These are phyloP conservation scores for Meles meles DNA, from an alignment of 2,113 vertebrate species.

Conservation along the genomic window DNA sequence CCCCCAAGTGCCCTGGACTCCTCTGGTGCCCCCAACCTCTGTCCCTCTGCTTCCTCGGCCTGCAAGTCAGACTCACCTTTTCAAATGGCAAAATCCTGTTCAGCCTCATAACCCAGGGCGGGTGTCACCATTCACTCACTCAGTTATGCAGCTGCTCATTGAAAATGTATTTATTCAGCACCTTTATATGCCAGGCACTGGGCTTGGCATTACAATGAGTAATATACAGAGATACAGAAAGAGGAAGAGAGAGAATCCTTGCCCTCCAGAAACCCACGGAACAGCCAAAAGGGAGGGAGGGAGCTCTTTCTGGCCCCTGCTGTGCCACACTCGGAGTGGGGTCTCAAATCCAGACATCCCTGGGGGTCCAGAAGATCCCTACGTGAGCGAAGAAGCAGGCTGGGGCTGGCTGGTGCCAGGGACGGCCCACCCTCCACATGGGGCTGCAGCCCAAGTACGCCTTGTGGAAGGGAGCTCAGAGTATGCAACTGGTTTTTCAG, in stretches of 20 bases:
- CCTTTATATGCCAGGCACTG: background rate
- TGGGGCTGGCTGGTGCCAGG: too few relatives aligned
- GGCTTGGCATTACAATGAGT: background rate
- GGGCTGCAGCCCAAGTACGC: too few relatives aligned
- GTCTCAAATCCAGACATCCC: background rate
- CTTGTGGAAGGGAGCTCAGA: background rate
- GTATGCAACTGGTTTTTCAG: background rate
- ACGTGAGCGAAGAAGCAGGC: background rate
- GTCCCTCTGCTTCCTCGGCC: background rate
- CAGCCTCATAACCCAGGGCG: background rate
- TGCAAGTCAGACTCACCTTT: background rate
- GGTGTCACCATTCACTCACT: accelerated
- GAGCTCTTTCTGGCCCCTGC: background rate
- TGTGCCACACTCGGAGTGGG: background rate
- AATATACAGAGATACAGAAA: background rate
- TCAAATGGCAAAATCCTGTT: background rate
- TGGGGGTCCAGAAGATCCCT: background rate
- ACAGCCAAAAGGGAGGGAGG: background rate
- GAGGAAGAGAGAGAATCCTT: background rate
- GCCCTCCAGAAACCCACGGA: background rate
- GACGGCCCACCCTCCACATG: background rate
- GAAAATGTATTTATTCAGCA: background rate
- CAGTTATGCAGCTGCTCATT: background rate
- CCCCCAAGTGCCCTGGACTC: background rate
- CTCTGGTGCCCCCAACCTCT: background rate